Evolutionary conservation across 1,140 invertebrate species (phyloP).

Genomic region (Papilio glaucus): DNA sequence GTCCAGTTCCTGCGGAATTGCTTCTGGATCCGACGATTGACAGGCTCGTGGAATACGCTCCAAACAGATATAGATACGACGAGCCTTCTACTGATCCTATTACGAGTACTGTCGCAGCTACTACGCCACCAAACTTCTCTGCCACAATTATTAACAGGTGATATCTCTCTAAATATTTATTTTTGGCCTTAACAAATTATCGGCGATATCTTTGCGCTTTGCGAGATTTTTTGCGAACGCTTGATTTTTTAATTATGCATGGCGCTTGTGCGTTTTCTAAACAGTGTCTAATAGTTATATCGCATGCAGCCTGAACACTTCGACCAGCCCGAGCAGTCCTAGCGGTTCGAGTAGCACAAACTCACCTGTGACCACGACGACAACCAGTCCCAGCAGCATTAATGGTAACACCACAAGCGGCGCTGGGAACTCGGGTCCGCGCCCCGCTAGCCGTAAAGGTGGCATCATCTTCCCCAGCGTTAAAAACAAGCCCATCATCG

Average conservation of each 20-base stretch:
- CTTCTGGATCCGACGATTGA: slow-evolving; percentile 91
- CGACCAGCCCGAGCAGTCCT: slow-evolving; percentile 64
- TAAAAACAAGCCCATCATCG: slow-evolving; percentile 93
- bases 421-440: slow-evolving; percentile 44
- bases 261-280: slow-evolving; percentile 43
- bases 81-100: slow-evolving; percentile 69
- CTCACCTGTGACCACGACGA: slow-evolving; percentile 53
- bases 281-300: slow-evolving; percentile 69
- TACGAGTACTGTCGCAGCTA: slow-evolving; percentile 74
- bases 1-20: slow-evolving; percentile 88
- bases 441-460: slow-evolving; percentile 85
- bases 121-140: slow-evolving; percentile 51
- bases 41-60: slow-evolving; percentile 89
- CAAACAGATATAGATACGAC: slow-evolving; percentile 84
- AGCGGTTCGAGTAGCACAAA: slow-evolving; percentile 53
- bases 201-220: slow-evolving; percentile 48
- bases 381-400: slow-evolving; percentile 53
- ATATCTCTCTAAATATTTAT: slow-evolving; percentile 60
- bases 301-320: slow-evolving; percentile 70
- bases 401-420: slow-evolving; percentile 42
- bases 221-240: slow-evolving; percentile 40
- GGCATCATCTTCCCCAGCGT: slow-evolving; percentile 95
- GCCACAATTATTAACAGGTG: slow-evolving; percentile 70
- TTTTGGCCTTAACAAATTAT: slow-evolving; percentile 41
- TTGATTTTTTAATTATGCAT: slow-evolving; percentile 40